A percentile compares a stretch with the other conserved stretches of the same genome.
Evolutionary conservation across 2,797 vertebrate species (phyloP).

Genomic region (Ceryle rudis): DNA sequence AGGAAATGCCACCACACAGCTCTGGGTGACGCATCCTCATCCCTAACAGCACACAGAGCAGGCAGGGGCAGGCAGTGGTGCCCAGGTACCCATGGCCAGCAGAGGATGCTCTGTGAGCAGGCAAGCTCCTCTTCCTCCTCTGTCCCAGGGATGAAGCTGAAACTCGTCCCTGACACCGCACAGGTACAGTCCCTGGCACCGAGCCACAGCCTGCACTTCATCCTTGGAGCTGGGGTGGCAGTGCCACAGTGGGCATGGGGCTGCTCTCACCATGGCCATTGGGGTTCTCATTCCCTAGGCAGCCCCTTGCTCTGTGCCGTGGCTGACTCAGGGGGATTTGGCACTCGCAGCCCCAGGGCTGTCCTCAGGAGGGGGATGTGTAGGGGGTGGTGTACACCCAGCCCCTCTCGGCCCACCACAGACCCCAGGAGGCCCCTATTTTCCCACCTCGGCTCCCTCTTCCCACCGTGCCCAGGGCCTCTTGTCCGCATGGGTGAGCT

Average conservation of each 20-base stretch:
- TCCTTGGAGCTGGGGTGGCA: not conserved
- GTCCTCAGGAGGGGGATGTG: not conserved
- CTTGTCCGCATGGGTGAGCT: fast-evolving
- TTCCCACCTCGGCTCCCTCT: not conserved
- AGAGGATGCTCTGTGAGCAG: not conserved
- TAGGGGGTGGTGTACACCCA: too few relatives aligned
- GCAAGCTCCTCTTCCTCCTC: not conserved
- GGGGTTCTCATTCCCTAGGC: not conserved
- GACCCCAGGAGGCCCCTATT: not conserved
- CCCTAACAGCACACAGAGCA: not conserved
- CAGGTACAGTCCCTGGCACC: not conserved
- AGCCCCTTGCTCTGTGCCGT: not conserved
- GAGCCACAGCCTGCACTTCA: not conserved
- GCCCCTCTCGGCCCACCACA: not conserved
- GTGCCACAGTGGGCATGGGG: fast-evolving
- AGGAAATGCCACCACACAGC: not conserved
- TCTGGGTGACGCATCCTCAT: fast-evolving
- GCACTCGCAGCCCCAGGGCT: too few relatives aligned
- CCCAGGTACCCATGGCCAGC: not conserved
- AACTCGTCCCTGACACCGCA: not conserved
- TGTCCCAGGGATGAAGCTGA: not conserved
- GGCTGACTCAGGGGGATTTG: not conserved
- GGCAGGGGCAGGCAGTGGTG: not conserved
- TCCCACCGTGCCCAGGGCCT: not conserved
- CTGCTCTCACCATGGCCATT: not conserved